A percentile compares a stretch with the other conserved stretches of the same genome.
Conservation (phyloP, 1,140 invertebrate genomes). For the Adoxophyes honmai region DNA sequence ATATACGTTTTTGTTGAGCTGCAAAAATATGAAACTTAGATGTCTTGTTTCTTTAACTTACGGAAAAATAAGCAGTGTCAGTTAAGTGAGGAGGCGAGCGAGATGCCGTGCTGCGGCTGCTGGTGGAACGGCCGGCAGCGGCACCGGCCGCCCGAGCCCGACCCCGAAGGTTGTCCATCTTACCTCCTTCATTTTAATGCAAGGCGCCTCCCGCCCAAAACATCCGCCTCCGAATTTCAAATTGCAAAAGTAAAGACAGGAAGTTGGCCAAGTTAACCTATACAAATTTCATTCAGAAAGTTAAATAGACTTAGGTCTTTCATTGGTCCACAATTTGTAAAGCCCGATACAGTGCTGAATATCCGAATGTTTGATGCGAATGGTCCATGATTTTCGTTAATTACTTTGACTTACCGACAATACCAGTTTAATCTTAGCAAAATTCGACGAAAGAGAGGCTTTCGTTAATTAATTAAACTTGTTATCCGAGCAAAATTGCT, state of each 20-base stretch:
- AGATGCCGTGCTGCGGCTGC: conserved; percentile 68
- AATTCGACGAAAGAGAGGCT: background rate
- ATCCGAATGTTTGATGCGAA: background rate
- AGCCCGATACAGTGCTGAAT: background rate
- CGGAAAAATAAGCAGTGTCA: conserved; percentile 14
- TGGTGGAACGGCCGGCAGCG: conserved; percentile 72
- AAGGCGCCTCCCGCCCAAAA: background rate
- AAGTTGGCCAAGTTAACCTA: background rate
- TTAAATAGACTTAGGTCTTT: background rate
- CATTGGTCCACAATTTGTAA: background rate
- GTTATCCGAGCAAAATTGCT: conserved; percentile 1
- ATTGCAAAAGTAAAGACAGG: background rate
- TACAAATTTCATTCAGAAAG: conserved; percentile 9
- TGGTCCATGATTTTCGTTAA: background rate
- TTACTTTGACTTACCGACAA: background rate
- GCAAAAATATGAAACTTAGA: background rate
- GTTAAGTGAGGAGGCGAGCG: conserved; percentile 25
- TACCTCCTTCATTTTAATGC: background rate
- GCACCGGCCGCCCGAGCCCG: conserved; percentile 59
- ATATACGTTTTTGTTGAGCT: too few relatives aligned
- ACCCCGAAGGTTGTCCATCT: conserved; percentile 43
- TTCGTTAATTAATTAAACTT: conserved; percentile 13
- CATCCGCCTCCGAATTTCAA: background rate
- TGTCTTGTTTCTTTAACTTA: conserved; percentile 11
- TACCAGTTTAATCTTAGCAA: background rate